Evolutionary conservation across 2,797 vertebrate species (phyloP), one percentile per base, ranked within the genome.

Genomic region (Orientallactaga sibirica): DNA sequence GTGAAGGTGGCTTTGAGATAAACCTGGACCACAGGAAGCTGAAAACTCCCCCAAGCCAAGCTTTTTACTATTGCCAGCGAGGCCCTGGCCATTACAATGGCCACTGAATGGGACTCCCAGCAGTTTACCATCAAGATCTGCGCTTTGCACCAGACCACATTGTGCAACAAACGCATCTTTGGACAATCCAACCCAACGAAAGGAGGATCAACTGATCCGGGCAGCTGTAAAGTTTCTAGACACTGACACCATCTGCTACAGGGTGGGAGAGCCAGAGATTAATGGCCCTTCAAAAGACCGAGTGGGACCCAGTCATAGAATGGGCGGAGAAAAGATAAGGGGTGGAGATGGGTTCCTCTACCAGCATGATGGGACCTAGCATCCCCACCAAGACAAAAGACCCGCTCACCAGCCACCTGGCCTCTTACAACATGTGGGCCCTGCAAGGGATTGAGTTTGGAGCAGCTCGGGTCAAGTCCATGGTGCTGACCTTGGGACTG

Each of bases 101-200:
- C 99, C 37, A 99, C 99, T 0, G 99, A 99, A 73, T 99, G 99
- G 99, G 99, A 99, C 73, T 98, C 98, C 96, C 99, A 99, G 98
- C 98, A 97, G 83, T 99, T 99, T 93, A 99, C 99, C 1, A 98
- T 99, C 94, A 99, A 99, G 97, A 99, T 99, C 97, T 99, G 99
- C 98, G 98, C 99, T 0, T 99, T 99, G 99, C 99, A 99, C 43
- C 94, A 99, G 99, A 99, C 99, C 76, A 99, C 99, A 0, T 96
- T 99, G 95, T 99, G 99, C 97, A 99, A 99, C 98, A 99, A 99
- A 99, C 98, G 99, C 99, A 0, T 99, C 99, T 3, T 96, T 99
- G 97, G 99, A 99, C 97, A 99, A 99, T 96, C 99, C 99, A 74
- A 99, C 99, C 0, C 98, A 99, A 37, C 97, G 99, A n/a, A 98